Evolutionary conservation across 2,888 invertebrate genomes (phyloP), one percentile per base, ranked within the genome.

Genomic region (Lasioglossum figueresi): DNA sequence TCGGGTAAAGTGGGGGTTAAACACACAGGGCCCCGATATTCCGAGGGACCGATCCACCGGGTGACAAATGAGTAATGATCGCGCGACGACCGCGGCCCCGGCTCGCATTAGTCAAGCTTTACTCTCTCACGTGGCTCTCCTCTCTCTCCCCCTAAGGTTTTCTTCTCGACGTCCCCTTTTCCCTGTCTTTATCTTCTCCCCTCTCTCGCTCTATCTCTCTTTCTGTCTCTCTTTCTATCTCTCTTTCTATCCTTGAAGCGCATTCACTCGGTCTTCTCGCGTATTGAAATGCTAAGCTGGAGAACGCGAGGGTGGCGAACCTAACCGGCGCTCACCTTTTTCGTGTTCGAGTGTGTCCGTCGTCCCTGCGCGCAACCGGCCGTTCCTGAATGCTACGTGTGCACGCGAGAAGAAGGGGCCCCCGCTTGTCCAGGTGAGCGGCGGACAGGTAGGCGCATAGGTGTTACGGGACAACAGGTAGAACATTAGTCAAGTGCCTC

Each of bases 401-500:
- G 52, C 82, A 76, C 72, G 79, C 43, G 79, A 75, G 72, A 76
- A 76, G 74, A 68, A 73, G 84, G 77, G 77, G 63, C 89, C 84
- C 63, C 63, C 77, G 63, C 79, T 82, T 82, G 85, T 84, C 83
- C 88, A 78, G 85, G 80, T 76, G 87, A 88, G 82, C 84, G 88
- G 88, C 84, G 88, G 88, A 88, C 88, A 90, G 91, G 90, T 90
- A 91, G 91, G 90, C 90, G 88, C 89, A 92, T 93, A 92, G 92
- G 92, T 91, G 93, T 92, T 93, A 88, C 91, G 88, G 92, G 91
- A 93, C 93, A 93, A 92, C 93, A 93, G 93, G 93, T 93, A 93
- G 93, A 94, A 92, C 93, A 93, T 94, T 93, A 93, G 93, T 94
- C 94, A 94, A 93, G 92, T 91, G 92, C 92, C 93, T 92, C 89